Conservation (phyloP, 2,888 invertebrate genomes). For the Agrotis puta region DNA sequence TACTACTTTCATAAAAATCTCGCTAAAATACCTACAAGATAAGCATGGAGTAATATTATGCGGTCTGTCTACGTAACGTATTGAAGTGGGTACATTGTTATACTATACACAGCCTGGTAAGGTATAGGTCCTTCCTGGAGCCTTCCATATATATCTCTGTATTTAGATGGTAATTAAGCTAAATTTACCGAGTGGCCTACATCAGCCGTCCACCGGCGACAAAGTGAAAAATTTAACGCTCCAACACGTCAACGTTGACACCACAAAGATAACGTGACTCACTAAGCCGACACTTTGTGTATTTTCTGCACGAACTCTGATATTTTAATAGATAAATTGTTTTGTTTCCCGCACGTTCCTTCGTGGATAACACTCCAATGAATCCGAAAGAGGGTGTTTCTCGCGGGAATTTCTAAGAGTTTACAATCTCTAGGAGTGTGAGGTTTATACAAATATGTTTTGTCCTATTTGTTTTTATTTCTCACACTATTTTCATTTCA, state of each 20-base stretch:
- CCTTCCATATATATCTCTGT: conserved; percentile 61
- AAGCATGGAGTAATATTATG: conserved; percentile 37
- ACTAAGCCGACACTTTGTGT: conserved; percentile 19
- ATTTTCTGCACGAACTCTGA: conserved; percentile 32
- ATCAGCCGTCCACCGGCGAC: conserved; percentile 61
- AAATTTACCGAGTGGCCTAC: conserved; percentile 75
- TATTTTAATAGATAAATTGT: conserved; percentile 40
- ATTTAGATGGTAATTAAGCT: conserved; percentile 74
- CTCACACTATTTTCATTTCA: conserved; percentile 57
- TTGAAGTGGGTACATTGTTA: conserved; percentile 43
- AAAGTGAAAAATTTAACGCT: conserved; percentile 66
- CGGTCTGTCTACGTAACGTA: conserved; percentile 38
- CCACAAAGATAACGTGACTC: conserved; percentile 43
- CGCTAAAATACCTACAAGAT: conserved; percentile 45
- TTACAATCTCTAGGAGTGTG: conserved; percentile 27
- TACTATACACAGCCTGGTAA: conserved; percentile 39
- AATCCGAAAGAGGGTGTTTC: conserved; percentile 37
- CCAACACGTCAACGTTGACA: conserved; percentile 56
- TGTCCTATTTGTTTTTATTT: conserved; percentile 59
- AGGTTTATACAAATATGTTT: conserved; percentile 49
- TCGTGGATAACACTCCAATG: conserved; percentile 10
- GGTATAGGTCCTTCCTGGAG: conserved; percentile 55
- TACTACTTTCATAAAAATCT: conserved; percentile 55
- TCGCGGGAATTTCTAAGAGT: conserved; percentile 39
- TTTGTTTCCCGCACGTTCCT: conserved; percentile 28